Conservation (phyloP, 2,797 vertebrate species). For the Tarsius wallacei region DNA sequence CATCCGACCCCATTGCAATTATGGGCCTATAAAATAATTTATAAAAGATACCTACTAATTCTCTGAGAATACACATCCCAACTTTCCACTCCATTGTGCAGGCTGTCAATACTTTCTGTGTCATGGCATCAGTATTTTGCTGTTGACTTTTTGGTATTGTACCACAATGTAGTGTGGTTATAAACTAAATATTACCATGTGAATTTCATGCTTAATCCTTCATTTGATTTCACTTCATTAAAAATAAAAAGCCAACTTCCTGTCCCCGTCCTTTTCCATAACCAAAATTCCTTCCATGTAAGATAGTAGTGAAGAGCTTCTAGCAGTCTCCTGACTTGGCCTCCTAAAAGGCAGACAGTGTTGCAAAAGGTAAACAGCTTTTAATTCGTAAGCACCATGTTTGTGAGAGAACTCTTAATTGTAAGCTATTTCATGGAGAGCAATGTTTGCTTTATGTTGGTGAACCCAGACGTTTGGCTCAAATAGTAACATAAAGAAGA, state of each 20-base stretch:
- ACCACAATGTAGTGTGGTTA: not conserved
- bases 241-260: not conserved
- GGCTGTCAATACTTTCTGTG: not conserved
- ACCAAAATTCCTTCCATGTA: conserved; percentile 30
- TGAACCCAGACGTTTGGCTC: not conserved
- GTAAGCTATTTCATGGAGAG: not conserved
- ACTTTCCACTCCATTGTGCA: too few relatives aligned
- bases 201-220: not conserved
- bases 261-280: not conserved
- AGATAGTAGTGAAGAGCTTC: not conserved
- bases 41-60: not conserved
- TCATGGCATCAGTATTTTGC: not conserved
- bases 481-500: not conserved
- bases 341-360: not conserved
- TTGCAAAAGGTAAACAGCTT: not conserved
- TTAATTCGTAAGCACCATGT: not conserved
- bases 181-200: not conserved
- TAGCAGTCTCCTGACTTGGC: not conserved
- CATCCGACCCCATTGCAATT: too few relatives aligned
- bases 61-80: not conserved
- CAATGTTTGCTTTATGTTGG: not conserved
- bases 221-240: not conserved
- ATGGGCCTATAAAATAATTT: not conserved
- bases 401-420: not conserved
- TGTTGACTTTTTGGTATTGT: not conserved